Percentiles rank a stretch among this genome's conserved stretches.
phyloP scores from a whole-genome alignment of 2,888 invertebrate species.

The Synergus umbraculus region DNA sequence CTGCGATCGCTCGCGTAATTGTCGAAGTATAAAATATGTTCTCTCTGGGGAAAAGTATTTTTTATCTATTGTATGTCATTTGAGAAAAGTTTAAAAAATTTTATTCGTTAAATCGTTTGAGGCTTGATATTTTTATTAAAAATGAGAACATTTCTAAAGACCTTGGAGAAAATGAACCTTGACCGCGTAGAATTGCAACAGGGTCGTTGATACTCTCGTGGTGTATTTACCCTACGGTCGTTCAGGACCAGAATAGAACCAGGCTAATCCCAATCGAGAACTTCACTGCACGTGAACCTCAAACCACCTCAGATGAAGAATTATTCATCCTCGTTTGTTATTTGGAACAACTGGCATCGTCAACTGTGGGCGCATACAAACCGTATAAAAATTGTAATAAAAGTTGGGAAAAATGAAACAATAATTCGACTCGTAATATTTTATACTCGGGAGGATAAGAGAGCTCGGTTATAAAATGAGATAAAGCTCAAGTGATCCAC shows the following conservation, averaged over 20 bases:
- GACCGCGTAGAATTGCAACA: slow-evolving; percentile 47
- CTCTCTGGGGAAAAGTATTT: neutral
- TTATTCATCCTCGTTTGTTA: neutral
- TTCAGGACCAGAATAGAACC: slow-evolving; percentile 45
- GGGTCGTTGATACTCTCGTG: slow-evolving; percentile 49
- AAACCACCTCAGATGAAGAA: neutral
- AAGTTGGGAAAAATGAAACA: too few relatives aligned
- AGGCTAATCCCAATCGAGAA: slow-evolving; percentile 41
- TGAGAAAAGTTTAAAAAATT: neutral
- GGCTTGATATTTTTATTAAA: neutral
- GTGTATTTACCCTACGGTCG: slow-evolving; percentile 44
- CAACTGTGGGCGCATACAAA: too few relatives aligned
- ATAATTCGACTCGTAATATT: too few relatives aligned
- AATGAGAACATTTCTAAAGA: slow-evolving; percentile 13
- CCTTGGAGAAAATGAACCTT: slow-evolving; percentile 48
- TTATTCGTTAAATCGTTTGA: neutral
- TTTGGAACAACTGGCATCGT: neutral
- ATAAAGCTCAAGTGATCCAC: too few relatives aligned
- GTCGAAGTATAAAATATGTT: neutral
- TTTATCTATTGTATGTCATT: neutral
- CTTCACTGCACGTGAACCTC: neutral
- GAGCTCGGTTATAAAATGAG: too few relatives aligned
- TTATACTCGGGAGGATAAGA: too few relatives aligned
- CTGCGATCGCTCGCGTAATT: neutral
- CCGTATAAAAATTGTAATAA: too few relatives aligned